These are phyloP conservation scores for Corydoras sp. DNA, from an alignment of 2,113 vertebrate genomes.

Conservation along the genomic window DNA sequence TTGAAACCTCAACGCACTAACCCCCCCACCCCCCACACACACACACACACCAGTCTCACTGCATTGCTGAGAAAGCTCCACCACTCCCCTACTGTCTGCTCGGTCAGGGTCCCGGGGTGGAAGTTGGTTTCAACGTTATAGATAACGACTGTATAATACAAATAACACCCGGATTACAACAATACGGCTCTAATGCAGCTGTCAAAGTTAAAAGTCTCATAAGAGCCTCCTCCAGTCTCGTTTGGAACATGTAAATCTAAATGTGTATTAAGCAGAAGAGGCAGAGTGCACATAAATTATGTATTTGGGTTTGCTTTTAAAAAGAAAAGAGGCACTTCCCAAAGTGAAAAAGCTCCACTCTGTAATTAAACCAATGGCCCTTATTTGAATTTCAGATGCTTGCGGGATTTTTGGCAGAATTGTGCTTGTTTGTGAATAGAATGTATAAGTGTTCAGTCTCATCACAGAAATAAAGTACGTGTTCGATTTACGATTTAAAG, in stretches of 20 bases:
- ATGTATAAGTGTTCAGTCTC: slow-evolving; percentile 6
- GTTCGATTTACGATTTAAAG: neutral
- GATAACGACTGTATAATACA: too few relatives aligned
- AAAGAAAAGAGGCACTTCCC: slow-evolving; percentile 60
- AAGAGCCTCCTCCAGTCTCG: too few relatives aligned
- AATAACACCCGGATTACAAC: too few relatives aligned
- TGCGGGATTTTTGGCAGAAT: slow-evolving; percentile 55
- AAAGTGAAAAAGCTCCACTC: slow-evolving; percentile 53
- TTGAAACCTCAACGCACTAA: too few relatives aligned
- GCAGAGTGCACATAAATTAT: slow-evolving; percentile 15
- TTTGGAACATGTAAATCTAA: neutral
- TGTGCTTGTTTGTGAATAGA: neutral
- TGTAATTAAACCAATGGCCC: slow-evolving; percentile 74
- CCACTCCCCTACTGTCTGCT: too few relatives aligned
- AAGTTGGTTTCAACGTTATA: too few relatives aligned
- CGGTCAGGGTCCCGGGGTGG: too few relatives aligned
- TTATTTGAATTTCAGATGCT: slow-evolving; percentile 77
- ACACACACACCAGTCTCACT: too few relatives aligned
- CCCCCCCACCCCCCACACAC: too few relatives aligned
- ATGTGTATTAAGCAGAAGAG: slow-evolving; percentile 3
- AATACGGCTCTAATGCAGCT: too few relatives aligned
- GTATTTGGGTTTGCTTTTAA: slow-evolving; percentile 39
- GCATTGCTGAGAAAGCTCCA: too few relatives aligned
- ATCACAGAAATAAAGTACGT: neutral
- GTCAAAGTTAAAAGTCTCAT: too few relatives aligned